These are phyloP conservation scores for Hemichromis elongatus DNA, from an alignment of 2,113 vertebrate genomes.

Conservation along the genomic window DNA sequence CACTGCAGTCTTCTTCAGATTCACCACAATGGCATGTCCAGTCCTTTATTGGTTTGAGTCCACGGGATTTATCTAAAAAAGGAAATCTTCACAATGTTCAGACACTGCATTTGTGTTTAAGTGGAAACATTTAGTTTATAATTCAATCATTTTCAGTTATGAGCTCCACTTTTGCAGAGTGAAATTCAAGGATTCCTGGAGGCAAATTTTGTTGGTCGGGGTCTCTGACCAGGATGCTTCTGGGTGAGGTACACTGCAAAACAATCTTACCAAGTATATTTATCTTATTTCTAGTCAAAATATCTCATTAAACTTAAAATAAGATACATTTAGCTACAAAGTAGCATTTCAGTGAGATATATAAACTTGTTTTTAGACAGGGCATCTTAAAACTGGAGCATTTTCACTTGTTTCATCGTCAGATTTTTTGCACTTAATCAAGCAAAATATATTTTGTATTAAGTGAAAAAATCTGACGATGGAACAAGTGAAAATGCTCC, in stretches of 20 bases:
- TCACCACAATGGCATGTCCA: background rate
- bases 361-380: too few relatives aligned
- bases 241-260: background rate
- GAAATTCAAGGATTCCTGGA: background rate
- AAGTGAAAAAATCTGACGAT: too few relatives aligned
- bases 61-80: background rate
- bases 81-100: background rate
- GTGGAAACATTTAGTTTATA: background rate
- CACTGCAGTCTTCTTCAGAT: background rate
- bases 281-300: too few relatives aligned
- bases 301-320: too few relatives aligned
- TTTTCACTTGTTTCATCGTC: too few relatives aligned
- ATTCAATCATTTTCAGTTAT: background rate
- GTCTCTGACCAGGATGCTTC: background rate
- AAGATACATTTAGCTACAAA: too few relatives aligned
- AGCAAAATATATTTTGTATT: too few relatives aligned
- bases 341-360: too few relatives aligned
- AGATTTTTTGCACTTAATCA: too few relatives aligned
- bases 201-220: background rate
- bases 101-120: background rate
- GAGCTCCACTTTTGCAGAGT: background rate
- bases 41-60: fast-evolving
- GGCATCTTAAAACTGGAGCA: too few relatives aligned
- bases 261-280: too few relatives aligned
- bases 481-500: too few relatives aligned